These are phyloP conservation scores for Ceratitis capitata DNA, from an alignment of 1,140 invertebrate genomes.

Conservation along the genomic window DNA sequence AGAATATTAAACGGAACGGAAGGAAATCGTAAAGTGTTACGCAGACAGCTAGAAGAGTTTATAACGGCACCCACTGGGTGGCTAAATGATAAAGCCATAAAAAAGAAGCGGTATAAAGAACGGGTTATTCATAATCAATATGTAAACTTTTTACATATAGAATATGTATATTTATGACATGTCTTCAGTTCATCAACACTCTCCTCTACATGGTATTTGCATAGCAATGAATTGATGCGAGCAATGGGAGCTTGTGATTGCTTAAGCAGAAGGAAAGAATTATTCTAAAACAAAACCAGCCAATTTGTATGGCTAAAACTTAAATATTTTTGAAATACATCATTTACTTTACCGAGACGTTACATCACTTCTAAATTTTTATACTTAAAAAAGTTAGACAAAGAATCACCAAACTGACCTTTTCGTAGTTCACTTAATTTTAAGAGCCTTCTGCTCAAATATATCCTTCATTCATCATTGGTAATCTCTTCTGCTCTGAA, in stretches of 20 bases:
- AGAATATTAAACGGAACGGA: slow-evolving; percentile 8
- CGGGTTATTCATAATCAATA: neutral
- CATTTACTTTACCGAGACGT: too few species aligned
- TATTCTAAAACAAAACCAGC: too few species aligned
- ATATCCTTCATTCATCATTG: too few species aligned
- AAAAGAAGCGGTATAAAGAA: neutral
- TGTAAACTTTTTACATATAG: neutral
- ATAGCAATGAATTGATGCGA: neutral
- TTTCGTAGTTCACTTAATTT: too few species aligned
- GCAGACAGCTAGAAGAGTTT: neutral
- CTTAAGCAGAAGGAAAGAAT: too few species aligned
- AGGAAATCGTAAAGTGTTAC: slow-evolving; percentile 35
- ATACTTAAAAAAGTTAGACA: too few species aligned
- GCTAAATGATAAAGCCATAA: slow-evolving; percentile 1
- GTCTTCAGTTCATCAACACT: neutral
- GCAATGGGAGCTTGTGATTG: too few species aligned
- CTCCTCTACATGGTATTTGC: neutral
- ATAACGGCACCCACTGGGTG: slow-evolving; percentile 27
- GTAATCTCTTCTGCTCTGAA: neutral
- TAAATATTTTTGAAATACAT: too few species aligned
- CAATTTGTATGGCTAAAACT: too few species aligned
- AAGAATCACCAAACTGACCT: too few species aligned
- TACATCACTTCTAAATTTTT: too few species aligned
- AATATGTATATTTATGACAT: neutral
- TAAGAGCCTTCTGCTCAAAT: too few species aligned